phyloP scores from a whole-genome alignment of 2,888 invertebrate genomes.

The Labia minor region DNA sequence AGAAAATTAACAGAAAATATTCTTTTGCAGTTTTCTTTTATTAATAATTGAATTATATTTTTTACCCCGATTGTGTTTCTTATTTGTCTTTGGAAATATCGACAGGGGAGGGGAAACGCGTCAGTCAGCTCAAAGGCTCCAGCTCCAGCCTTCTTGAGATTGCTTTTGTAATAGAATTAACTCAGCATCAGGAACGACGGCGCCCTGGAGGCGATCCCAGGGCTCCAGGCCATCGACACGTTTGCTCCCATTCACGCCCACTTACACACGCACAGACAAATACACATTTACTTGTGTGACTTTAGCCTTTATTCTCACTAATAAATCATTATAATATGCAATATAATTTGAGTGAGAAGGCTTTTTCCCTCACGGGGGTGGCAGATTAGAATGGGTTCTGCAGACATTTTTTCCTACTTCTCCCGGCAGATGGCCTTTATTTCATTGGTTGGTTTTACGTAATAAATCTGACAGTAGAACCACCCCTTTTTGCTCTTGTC shows the following conservation, averaged over 20 bases:
- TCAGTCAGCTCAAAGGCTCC: slow-evolving; percentile 5
- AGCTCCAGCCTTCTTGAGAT: not conserved
- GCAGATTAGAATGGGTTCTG: slow-evolving; percentile 25
- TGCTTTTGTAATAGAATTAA: slow-evolving; percentile 8
- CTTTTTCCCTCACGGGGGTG: slow-evolving; percentile 8
- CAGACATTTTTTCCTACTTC: slow-evolving; percentile 39
- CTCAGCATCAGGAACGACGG: not conserved
- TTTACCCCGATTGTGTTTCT: not conserved
- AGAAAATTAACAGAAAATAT: not conserved
- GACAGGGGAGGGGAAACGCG: not conserved
- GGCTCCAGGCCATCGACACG: not conserved
- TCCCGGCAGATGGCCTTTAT: slow-evolving; percentile 42
- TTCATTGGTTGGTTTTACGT: slow-evolving; percentile 27
- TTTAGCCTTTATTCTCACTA: slow-evolving; percentile 35
- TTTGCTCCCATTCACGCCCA: not conserved
- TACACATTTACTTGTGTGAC: not conserved
- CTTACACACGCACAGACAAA: not conserved
- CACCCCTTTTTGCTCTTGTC: slow-evolving; percentile 6
- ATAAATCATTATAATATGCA: slow-evolving; percentile 43
- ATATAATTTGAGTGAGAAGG: slow-evolving; percentile 35
- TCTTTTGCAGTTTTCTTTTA: slow-evolving; percentile 7
- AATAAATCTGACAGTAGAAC: slow-evolving; percentile 25
- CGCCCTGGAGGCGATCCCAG: not conserved
- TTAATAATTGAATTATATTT: slow-evolving; percentile 1
- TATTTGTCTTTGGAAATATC: slow-evolving; percentile 1